Evolutionary conservation across 2,797 vertebrate genomes (phyloP).

Genomic region (Rallus crepitans): DNA sequence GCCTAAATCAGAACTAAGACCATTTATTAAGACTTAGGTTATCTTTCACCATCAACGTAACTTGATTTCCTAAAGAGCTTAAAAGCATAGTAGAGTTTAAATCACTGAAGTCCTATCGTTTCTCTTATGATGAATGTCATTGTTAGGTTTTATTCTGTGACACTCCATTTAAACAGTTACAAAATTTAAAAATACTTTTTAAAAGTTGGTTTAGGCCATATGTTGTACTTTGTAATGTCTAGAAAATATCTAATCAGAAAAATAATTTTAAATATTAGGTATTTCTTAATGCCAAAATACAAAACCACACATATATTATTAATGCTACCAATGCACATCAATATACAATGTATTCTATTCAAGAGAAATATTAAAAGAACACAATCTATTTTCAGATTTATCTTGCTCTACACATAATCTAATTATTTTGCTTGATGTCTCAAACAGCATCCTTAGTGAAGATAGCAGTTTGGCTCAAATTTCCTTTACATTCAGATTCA

Average conservation of each 20-base stretch:
- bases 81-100: background rate
- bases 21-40: background rate
- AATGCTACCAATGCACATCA: fast-evolving
- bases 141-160: background rate
- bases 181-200: background rate
- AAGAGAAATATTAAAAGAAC: background rate
- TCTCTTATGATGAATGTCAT: background rate
- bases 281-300: background rate
- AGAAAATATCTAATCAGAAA: background rate
- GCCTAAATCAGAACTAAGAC: background rate
- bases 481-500: background rate
- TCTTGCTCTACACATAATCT: background rate
- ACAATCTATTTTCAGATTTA: background rate
- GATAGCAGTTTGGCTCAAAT: fast-evolving
- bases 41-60: background rate
- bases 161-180: background rate
- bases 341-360: background rate
- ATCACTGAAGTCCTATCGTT: background rate
- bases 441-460: background rate
- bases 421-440: background rate
- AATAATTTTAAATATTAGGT: background rate
- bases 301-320: background rate
- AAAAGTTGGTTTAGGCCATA: background rate
- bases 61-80: background rate
- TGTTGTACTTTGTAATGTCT: background rate